Percentiles rank a stretch among this genome's conserved stretches.
Evolutionary conservation across 2,888 invertebrate genomes (phyloP).

Genomic region (Mayetiola destructor): DNA sequence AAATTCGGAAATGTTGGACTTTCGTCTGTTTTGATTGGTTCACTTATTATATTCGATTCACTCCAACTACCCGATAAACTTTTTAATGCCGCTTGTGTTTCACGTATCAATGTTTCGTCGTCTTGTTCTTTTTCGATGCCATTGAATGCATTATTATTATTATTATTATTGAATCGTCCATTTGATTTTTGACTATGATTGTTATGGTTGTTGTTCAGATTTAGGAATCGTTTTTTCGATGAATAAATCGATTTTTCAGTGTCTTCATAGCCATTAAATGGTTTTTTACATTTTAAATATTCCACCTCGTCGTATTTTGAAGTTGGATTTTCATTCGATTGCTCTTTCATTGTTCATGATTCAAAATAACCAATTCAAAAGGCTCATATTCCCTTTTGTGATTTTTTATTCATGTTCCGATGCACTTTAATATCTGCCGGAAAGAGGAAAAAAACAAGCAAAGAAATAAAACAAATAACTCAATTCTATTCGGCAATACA

Average conservation of each 20-base stretch:
- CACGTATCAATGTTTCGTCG: slow-evolving; percentile 70
- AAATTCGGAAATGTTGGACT: slow-evolving; percentile 70
- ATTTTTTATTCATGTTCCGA: no score
- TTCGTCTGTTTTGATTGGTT: slow-evolving; percentile 42
- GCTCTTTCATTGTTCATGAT: slow-evolving; percentile 2
- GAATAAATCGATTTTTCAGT: slow-evolving; percentile 25
- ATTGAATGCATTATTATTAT: neutral
- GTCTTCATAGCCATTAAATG: neutral
- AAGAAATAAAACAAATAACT: no score
- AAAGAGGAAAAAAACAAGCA: no score
- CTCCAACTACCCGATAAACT: slow-evolving; percentile 78
- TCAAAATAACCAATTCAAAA: neutral
- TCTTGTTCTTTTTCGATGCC: slow-evolving; percentile 41
- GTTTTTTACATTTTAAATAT: neutral
- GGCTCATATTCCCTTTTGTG: no score
- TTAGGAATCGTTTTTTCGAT: slow-evolving; percentile 29
- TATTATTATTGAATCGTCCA: neutral
- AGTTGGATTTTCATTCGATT: slow-evolving; percentile 6
- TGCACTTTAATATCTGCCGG: no score
- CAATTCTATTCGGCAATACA: no score
- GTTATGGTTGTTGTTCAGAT: no score
- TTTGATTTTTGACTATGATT: no score
- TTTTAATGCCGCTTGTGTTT: slow-evolving; percentile 76
- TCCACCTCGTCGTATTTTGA: neutral
- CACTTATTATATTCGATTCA: slow-evolving; percentile 50